phyloP scores from a whole-genome alignment of 2,888 invertebrate species.

The Rhaphigaster nebulosa region DNA sequence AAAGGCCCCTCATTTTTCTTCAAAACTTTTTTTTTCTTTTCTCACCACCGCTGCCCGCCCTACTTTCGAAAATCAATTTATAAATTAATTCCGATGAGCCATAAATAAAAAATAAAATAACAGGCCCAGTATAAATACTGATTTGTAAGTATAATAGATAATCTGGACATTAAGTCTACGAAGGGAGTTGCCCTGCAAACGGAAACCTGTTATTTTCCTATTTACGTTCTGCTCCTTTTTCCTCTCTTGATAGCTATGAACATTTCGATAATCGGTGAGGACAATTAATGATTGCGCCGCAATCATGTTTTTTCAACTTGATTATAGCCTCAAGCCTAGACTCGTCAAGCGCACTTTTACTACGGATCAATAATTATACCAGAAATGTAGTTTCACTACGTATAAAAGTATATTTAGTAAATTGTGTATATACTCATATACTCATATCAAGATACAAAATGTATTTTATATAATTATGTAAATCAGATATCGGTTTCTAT shows the following conservation, averaged over 20 bases:
- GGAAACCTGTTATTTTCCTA: constrained; percentile 9
- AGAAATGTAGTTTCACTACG: background rate
- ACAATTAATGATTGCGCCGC: background rate
- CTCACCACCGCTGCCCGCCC: background rate
- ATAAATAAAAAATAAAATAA: background rate
- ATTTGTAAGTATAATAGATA: constrained; percentile 25
- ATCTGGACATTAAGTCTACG: background rate
- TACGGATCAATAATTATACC: background rate
- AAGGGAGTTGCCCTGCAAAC: background rate
- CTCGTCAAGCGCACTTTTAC: constrained; percentile 8
- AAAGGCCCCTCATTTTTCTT: constrained; percentile 17
- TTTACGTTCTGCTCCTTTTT: background rate
- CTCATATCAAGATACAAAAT: too few relatives aligned
- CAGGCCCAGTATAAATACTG: background rate
- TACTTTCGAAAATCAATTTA: constrained; percentile 1
- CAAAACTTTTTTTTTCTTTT: background rate
- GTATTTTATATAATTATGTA: too few relatives aligned
- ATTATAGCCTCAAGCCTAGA: background rate
- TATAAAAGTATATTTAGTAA: background rate
- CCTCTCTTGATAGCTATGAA: background rate
- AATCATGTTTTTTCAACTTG: background rate
- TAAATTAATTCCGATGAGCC: background rate
- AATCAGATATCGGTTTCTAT: too few relatives aligned
- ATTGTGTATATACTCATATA: too few relatives aligned
- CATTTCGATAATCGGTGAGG: background rate